Base-by-base conservation (phyloP, 2,797 vertebrate species). In the Pseudochromis fuscus region DNA sequence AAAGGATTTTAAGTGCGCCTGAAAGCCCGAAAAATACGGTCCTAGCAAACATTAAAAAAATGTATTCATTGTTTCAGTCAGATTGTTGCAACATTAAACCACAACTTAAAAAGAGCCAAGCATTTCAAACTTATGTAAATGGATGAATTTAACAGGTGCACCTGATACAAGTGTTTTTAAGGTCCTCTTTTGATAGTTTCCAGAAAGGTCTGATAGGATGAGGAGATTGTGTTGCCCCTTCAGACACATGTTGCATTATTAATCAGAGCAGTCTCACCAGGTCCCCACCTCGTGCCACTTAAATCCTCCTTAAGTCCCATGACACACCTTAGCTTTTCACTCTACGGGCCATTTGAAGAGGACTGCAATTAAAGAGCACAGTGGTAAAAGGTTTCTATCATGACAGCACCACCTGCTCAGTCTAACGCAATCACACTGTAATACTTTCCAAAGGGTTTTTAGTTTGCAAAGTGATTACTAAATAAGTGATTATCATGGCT, bases 181-280 rank as follows among this genome's bases (percentile, higher is more conserved):
- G 65, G 50, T 61, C 44, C 33, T 67, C 27, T 64, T 68, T 53
- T 63, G 37, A 75, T 40, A 67, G 24, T 55, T 73, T 81, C 70
- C 10, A 75, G 52, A 69, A 67, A 83, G 42, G 57, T 74, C 49
- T 53, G 33, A 46, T n/a, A 25, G 60, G 67, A 30, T 48, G 24
- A 38, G 62, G 67, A 80, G 78, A 85, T 82, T 82, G 58, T 87
- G 70, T 87, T 85, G 83, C 83, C 77, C 60, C 77, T 71, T 83
- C 75, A 89, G 84, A 88, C 76, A 4, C 58, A n/a, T 67, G 45
- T 4, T 91, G 73, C 84, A 89, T 88, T 87, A 90, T 92, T 89
- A 67, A 89, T 79, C 24, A 51, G 38, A 70, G 45, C 72, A 67
- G 85, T 83, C 80, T 86, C 70, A 72, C 78, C 67, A 63, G 44